Conservation (phyloP, 2,113 vertebrate species). For the Chelonoidis abingdonii region DNA sequence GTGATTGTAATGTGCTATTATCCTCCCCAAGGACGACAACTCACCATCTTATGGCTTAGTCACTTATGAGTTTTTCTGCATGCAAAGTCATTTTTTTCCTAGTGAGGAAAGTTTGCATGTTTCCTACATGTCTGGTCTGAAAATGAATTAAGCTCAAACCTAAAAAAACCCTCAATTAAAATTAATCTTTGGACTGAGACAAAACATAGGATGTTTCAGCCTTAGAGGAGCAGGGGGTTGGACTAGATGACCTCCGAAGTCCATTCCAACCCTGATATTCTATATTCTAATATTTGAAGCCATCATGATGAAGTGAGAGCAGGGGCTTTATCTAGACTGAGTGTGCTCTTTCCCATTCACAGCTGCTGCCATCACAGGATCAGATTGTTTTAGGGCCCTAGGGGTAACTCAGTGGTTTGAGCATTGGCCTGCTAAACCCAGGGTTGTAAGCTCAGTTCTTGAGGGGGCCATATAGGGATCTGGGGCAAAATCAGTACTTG, state of each 20-base stretch:
- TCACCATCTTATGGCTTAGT: background rate
- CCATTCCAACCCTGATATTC: too few relatives aligned
- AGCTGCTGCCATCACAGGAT: background rate
- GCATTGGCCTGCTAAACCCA: too few relatives aligned
- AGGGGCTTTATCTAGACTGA: background rate
- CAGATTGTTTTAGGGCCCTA: too few relatives aligned
- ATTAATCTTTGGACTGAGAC: background rate
- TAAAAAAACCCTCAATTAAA: background rate
- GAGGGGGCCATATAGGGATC: too few relatives aligned
- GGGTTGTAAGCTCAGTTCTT: too few relatives aligned
- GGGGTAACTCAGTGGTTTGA: too few relatives aligned
- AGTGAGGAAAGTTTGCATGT: background rate
- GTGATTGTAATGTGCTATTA: background rate
- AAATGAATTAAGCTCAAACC: background rate
- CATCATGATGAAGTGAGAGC: background rate
- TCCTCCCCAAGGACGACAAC: background rate
- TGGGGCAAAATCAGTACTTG: too few relatives aligned
- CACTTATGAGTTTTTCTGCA: background rate
- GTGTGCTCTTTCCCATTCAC: background rate
- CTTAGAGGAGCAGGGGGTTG: background rate
- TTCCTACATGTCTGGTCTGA: background rate
- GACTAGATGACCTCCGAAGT: too few relatives aligned
- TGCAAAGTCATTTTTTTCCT: background rate
- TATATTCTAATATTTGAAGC: background rate
- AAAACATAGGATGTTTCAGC: background rate